A percentile compares a stretch with the other conserved stretches of the same genome.
Conservation (phyloP, 1,140 invertebrate species). For the Penaeus japonicus region DNA sequence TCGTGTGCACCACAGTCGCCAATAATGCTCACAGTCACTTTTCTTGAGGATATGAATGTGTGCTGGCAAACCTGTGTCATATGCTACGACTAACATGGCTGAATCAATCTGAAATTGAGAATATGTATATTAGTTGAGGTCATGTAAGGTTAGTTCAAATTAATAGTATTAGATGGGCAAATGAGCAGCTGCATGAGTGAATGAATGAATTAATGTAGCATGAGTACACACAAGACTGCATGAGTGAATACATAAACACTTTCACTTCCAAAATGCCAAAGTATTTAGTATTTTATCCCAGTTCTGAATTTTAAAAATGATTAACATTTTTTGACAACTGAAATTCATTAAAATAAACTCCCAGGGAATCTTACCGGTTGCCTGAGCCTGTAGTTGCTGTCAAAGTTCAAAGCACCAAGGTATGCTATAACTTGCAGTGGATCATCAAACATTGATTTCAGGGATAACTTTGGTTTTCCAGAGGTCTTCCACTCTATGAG, state of each 20-base stretch:
- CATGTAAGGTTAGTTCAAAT: no score
- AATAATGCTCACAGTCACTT: constrained; percentile 32
- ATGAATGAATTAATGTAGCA: no score
- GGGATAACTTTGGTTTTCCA: constrained; percentile 26
- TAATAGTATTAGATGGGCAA: no score
- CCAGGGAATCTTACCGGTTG: not conserved
- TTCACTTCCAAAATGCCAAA: no score
- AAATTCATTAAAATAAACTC: no score
- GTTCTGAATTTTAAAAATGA: no score
- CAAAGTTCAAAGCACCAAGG: constrained; percentile 35
- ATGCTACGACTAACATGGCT: constrained; percentile 40
- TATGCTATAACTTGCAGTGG: constrained; percentile 35
- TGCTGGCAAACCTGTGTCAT: constrained; percentile 41
- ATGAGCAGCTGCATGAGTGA: no score
- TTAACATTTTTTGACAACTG: no score
- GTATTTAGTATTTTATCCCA: no score
- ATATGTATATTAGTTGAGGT: no score
- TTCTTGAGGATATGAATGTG: constrained; percentile 25
- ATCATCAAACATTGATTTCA: constrained; percentile 45
- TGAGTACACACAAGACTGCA: no score
- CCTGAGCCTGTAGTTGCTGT: constrained; percentile 15
- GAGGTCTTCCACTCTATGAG: constrained; percentile 44
- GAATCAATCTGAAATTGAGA: constrained; percentile 18
- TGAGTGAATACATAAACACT: no score
- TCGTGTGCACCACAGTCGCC: constrained; percentile 36